Percentiles rank a stretch among this genome's conserved stretches.
Evolutionary conservation across 2,888 invertebrate genomes (phyloP).

Genomic region (Pachliopta kotzebuea): DNA sequence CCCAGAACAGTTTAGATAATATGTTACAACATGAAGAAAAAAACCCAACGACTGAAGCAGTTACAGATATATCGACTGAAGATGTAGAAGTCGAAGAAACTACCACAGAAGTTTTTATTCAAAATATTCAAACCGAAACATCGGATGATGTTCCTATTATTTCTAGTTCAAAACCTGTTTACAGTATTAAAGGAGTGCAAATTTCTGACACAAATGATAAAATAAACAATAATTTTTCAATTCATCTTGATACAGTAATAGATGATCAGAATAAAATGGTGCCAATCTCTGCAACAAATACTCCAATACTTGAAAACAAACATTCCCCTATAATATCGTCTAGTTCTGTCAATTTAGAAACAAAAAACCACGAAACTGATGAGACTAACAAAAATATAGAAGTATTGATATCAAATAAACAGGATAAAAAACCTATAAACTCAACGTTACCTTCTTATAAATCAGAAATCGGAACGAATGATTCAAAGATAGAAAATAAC

Average conservation of each 20-base stretch:
- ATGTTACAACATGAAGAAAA: slow-evolving; percentile 31
- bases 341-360: background rate
- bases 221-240: slow-evolving; percentile 25
- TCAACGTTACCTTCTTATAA: slow-evolving; percentile 25
- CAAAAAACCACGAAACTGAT: background rate
- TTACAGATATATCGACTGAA: slow-evolving; percentile 38
- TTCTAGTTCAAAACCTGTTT: slow-evolving; percentile 4
- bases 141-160: background rate
- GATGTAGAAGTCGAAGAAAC: slow-evolving; percentile 28
- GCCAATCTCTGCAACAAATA: slow-evolving; percentile 1
- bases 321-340: slow-evolving; percentile 1
- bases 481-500: slow-evolving; percentile 31
- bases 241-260: background rate
- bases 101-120: slow-evolving; percentile 19
- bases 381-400: background rate
- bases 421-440: slow-evolving; percentile 12
- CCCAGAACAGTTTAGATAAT: slow-evolving; percentile 28
- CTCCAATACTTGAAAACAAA: slow-evolving; percentile 1
- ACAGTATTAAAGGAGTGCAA: slow-evolving; percentile 27
- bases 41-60: slow-evolving; percentile 40
- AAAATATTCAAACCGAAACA: slow-evolving; percentile 11
- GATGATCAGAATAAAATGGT: background rate
- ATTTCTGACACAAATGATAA: background rate
- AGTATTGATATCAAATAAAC: background rate
- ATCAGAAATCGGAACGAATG: slow-evolving; percentile 15